A percentile compares a stretch with the other conserved stretches of the same genome.
phyloP scores from a whole-genome alignment of 1,140 invertebrate genomes.

The Carposina sasakii region DNA sequence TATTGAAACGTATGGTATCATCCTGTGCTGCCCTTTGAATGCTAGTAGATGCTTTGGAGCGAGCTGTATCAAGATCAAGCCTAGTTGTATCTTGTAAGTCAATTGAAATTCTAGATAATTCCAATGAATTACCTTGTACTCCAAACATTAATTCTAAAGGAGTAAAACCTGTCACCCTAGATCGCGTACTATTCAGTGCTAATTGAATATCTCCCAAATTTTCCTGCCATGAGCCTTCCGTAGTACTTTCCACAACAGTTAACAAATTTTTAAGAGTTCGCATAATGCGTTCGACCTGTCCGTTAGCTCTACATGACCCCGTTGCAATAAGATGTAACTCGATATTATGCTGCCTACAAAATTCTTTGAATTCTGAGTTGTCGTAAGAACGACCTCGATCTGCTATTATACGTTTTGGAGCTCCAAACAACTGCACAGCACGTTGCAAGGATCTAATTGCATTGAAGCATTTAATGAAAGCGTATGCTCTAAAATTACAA shows the following conservation, averaged over 20 bases:
- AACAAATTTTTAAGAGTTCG: conserved; percentile 3
- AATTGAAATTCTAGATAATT: conserved; percentile 1
- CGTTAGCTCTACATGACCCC: neutral
- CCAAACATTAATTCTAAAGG: conserved; percentile 13
- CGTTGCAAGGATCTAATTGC: neutral
- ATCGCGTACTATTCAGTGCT: conserved; percentile 10
- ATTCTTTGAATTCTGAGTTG: conserved; percentile 8
- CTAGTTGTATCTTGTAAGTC: neutral
- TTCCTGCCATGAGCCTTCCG: conserved; percentile 7
- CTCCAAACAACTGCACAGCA: conserved; percentile 7
- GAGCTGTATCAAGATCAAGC: neutral
- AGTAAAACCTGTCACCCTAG: conserved; percentile 10
- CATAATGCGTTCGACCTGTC: conserved; percentile 10
- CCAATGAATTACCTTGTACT: neutral
- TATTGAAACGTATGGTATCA: conserved; percentile 6
- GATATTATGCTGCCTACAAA: conserved; percentile 4
- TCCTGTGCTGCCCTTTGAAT: conserved; percentile 1
- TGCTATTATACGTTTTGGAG: conserved; percentile 7
- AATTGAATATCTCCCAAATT: conserved; percentile 8
- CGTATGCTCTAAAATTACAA: neutral
- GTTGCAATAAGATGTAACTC: conserved; percentile 8
- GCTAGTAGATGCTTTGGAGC: neutral
- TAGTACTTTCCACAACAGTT: conserved; percentile 1
- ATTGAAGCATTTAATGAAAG: conserved; percentile 3
- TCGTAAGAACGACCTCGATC: conserved; percentile 8